Percentiles rank a stretch among this genome's conserved stretches.
phyloP scores from a whole-genome alignment of 1,140 invertebrate species.

The Patella vulgata region DNA sequence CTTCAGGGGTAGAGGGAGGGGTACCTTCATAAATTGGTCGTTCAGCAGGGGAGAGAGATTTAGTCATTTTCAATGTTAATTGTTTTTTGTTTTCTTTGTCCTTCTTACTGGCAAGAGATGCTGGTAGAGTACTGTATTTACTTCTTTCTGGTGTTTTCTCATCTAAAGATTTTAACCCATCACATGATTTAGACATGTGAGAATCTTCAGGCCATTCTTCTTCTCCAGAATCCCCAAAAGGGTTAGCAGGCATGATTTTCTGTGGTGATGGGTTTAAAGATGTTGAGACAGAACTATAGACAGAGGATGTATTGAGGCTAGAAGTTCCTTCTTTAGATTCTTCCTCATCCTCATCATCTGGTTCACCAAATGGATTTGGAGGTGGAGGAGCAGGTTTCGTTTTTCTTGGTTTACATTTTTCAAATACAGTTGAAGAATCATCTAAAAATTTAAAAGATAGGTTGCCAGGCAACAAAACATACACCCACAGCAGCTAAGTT shows the following conservation, averaged over 20 bases:
- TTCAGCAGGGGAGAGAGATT: slow-evolving; percentile 29
- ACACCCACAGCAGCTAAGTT: no score
- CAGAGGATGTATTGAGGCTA: not conserved
- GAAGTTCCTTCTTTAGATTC: slow-evolving; percentile 2
- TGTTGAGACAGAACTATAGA: slow-evolving; percentile 4
- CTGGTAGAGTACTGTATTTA: slow-evolving; percentile 26
- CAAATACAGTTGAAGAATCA: slow-evolving; percentile 20
- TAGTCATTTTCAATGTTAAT: slow-evolving; percentile 20
- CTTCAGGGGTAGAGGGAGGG: slow-evolving; percentile 50
- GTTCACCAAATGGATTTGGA: slow-evolving; percentile 43
- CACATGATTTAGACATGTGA: no score
- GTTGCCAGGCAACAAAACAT: slow-evolving; percentile 1
- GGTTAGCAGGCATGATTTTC: slow-evolving; percentile 22
- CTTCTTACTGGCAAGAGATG: slow-evolving; percentile 18
- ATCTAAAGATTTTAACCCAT: no score
- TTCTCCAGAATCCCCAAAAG: slow-evolving; percentile 45
- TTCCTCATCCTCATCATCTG: slow-evolving; percentile 29
- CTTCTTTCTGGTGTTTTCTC: no score
- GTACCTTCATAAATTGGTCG: slow-evolving; percentile 53
- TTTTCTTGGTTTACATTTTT: slow-evolving; percentile 34
- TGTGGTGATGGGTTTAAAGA: not conserved
- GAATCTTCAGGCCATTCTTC: slow-evolving; percentile 11
- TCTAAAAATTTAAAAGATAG: slow-evolving; percentile 29
- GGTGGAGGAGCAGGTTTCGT: slow-evolving; percentile 16
- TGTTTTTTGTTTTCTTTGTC: slow-evolving; percentile 11